These are phyloP conservation scores for Ladona fulva DNA, from an alignment of 1,140 invertebrate genomes.

Conservation along the genomic window DNA sequence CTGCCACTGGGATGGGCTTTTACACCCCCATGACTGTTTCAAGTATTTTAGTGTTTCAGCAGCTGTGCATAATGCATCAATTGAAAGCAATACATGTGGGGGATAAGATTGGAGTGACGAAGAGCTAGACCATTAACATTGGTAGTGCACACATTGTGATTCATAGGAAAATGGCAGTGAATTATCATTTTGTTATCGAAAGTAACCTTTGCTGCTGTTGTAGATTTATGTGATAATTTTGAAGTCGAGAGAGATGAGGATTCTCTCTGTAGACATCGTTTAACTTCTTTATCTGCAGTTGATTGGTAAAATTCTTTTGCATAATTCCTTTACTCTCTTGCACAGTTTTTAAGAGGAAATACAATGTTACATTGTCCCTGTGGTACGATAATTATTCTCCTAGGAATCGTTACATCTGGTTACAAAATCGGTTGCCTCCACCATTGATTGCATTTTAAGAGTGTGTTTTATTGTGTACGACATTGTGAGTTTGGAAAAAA, in stretches of 20 bases:
- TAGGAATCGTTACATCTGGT: background rate
- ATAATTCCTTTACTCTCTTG: background rate
- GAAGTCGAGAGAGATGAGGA: background rate
- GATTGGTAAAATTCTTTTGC: background rate
- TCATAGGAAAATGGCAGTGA: background rate
- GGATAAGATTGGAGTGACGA: background rate
- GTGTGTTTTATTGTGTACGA: background rate
- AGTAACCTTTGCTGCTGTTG: background rate
- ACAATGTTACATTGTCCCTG: background rate
- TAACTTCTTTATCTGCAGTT: background rate
- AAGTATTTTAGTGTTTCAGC: background rate
- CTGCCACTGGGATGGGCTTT: conserved; percentile 6
- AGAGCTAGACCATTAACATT: background rate
- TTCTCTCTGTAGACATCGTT: background rate
- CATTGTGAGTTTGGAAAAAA: conserved; percentile 5
- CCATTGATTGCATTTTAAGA: background rate
- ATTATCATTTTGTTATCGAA: background rate
- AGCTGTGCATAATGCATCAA: background rate
- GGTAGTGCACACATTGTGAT: background rate
- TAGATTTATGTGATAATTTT: background rate
- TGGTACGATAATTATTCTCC: background rate
- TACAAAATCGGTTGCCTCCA: background rate
- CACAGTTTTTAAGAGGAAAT: background rate
- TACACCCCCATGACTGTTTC: background rate
- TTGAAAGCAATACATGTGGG: conserved; percentile 5